phyloP scores from a whole-genome alignment of 1,140 invertebrate species.

The Oreohelix idahoensis region DNA sequence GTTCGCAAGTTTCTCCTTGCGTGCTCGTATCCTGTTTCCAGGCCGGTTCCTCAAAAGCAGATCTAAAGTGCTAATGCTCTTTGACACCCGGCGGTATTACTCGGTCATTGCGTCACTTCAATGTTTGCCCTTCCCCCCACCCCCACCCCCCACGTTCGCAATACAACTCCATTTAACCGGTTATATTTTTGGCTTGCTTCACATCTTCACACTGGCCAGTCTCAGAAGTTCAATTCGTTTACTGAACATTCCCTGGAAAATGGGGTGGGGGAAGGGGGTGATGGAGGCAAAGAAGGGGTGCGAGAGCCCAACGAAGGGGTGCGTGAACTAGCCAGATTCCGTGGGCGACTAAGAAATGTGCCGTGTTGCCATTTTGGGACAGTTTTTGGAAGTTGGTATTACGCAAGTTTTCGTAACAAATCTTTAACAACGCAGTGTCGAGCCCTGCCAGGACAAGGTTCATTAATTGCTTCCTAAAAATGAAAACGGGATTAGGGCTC shows the following conservation, averaged over 20 bases:
- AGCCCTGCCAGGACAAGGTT: neutral
- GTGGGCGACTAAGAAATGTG: constrained; percentile 7
- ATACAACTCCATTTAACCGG: neutral
- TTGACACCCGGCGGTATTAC: no score
- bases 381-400: neutral
- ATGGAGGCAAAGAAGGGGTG: neutral
- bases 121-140: neutral
- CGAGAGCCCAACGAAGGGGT: no score
- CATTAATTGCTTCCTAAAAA: neutral
- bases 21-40: neutral
- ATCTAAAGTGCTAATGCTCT: no score
- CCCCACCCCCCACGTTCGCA: no score
- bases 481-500: neutral
- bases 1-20: neutral
- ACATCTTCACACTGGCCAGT: neutral
- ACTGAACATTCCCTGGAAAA: neutral
- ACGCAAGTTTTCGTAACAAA: neutral
- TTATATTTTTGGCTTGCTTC: neutral
- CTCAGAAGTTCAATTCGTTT: neutral
- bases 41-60: neutral
- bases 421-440: neutral
- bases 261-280: no score
- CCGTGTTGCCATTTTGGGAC: constrained; percentile 2
- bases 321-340: neutral
- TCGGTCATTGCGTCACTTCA: neutral